Base-by-base conservation (phyloP, 2,113 vertebrate genomes). In the Pantherophis guttatus region DNA sequence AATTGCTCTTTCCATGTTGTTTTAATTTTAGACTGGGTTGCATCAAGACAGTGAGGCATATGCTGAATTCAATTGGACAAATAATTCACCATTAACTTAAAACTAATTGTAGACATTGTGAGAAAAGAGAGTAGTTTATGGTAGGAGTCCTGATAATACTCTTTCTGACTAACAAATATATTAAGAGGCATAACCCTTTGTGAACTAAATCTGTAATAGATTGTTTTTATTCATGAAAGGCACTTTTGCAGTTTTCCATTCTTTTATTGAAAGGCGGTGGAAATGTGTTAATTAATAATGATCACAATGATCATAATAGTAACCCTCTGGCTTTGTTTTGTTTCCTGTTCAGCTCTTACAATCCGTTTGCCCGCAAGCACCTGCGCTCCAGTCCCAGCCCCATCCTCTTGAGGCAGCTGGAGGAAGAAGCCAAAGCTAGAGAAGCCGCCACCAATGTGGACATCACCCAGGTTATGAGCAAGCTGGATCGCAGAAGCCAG, bases 391-490 rank as follows among this genome's bases (percentile, higher is more conserved):
- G 98, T 94, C 98, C 98, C 17, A 99, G 99, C 94, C 99, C 99
- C 2, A 98, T 99, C 95, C 94, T 99, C 96, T 96, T 99, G 91
- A 97, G 98, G 93, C 98, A 99, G 97, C 97, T 95, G 97, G 99
- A 99, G 95, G 98, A 98, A 94, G 99, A 99, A 95, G 98, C 98
- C 94, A 98, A 95, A 92, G 99, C 99, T 59, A 98, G 95, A 90
- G 98, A 99, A 96, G 99, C 98, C 0, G 98, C 98, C 95, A 97
- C 95, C 0, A 98, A 98, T 0, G 98, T 99, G 96, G 99, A 99
- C 97, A 99, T 99, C 97, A 99, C 99, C 8, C 99, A 99, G 99
- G 99, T 99, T 97, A 99, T 99, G 99, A 99, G 98, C 98, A 99
- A 99, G 97, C 98, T 99, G 97, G 99, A 99, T 94, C 98, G 99